These are phyloP conservation scores for Stomatorhinus ivindoensis DNA, from an alignment of 2,113 vertebrate genomes.

Conservation along the genomic window DNA sequence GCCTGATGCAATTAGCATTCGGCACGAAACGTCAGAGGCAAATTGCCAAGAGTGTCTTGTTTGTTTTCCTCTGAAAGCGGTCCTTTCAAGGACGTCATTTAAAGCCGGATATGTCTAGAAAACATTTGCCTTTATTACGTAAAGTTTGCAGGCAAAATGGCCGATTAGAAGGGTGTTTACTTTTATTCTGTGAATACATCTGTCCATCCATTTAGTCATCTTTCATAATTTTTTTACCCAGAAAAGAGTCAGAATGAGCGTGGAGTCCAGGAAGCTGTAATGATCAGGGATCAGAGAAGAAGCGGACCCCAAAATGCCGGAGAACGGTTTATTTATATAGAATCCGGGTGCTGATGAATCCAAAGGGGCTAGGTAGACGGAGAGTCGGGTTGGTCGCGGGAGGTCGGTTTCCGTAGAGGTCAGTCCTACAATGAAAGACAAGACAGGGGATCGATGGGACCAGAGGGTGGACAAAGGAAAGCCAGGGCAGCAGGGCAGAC, in stretches of 20 bases:
- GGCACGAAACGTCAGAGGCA: background rate
- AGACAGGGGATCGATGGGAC: no score
- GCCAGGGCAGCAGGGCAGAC: no score
- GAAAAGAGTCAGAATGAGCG: background rate
- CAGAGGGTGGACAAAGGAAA: no score
- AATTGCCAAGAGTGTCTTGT: background rate
- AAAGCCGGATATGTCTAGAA: background rate
- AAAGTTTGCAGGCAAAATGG: background rate
- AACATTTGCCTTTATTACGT: background rate
- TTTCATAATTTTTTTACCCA: background rate
- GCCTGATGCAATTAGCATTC: constrained; percentile 1
- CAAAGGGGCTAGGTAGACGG: no score
- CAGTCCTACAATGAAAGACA: no score
- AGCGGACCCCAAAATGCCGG: no score
- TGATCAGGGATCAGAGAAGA: no score
- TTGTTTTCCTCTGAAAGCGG: background rate
- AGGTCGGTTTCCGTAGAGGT: no score
- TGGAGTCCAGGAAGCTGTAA: background rate
- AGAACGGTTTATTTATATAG: no score
- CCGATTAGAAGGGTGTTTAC: background rate
- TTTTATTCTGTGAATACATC: background rate
- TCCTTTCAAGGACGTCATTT: background rate
- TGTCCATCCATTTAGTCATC: background rate
- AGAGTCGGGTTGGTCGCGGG: no score
- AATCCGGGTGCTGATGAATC: no score